Conservation (phyloP, 2,888 invertebrate genomes). For the Dasysyrphus tricinctus region DNA sequence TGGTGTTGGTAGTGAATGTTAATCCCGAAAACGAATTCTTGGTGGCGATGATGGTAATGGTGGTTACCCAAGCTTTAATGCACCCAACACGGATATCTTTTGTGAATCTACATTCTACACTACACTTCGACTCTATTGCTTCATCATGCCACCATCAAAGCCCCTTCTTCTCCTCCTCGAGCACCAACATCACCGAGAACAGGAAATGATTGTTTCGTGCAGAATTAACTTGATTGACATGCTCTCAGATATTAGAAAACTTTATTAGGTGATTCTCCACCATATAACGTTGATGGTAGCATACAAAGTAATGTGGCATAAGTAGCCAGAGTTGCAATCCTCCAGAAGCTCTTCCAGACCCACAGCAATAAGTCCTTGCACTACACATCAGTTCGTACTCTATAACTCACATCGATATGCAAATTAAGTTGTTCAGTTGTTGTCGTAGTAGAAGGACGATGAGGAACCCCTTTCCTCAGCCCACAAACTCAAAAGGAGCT, state of each 20-base stretch:
- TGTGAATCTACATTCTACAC: conserved; percentile 42
- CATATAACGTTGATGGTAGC: conserved; percentile 5
- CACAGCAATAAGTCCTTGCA: not conserved
- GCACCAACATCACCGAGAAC: conserved; percentile 35
- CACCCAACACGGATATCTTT: conserved; percentile 51
- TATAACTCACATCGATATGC: conserved; percentile 69
- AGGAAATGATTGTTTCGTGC: conserved; percentile 75
- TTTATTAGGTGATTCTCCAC: conserved; percentile 57
- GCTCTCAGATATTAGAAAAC: conserved; percentile 68
- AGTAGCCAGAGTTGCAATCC: conserved; percentile 20
- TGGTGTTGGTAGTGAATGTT: conserved; percentile 40
- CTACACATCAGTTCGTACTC: conserved; percentile 9
- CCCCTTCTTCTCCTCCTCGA: not conserved
- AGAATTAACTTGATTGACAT: conserved; percentile 73
- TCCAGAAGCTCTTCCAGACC: not conserved
- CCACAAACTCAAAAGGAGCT: conserved; percentile 18
- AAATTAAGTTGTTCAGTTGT: conserved; percentile 71
- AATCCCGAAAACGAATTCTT: conserved; percentile 57
- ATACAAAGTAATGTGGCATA: conserved; percentile 44
- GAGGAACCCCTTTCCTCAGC: not conserved
- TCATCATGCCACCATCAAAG: not conserved
- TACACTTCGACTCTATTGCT: not conserved
- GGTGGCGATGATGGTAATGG: conserved; percentile 54
- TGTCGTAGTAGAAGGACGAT: conserved; percentile 6
- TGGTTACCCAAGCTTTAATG: conserved; percentile 58